Base-by-base conservation (phyloP, 2,888 invertebrate genomes). In the Sphaeridia pumilis region DNA sequence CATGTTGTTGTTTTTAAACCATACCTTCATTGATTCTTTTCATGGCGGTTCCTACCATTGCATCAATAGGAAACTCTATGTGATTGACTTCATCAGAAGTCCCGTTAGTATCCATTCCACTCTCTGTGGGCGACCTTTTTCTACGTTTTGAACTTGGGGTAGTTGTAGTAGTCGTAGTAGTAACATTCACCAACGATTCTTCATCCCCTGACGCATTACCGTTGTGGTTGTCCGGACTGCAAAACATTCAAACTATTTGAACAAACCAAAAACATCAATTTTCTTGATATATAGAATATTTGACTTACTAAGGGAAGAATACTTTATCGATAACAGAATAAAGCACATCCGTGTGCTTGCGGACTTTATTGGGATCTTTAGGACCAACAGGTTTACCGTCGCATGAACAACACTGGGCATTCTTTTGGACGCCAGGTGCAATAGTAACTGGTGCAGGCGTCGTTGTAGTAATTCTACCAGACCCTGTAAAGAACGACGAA, bases 401-500 rank as follows among this genome's bases (percentile, higher is more conserved):
- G 31, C 64, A 64, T 0, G 61, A 57, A 41, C 64, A 64, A 43
- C 64, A 62, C 7, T 59, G 38, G 50, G 47, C 14, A 35, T 1
- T 22, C 48, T 54, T 1, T 49, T 7, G 5, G 28, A 2, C 28
- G 48, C 20, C 26, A 20, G 27, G 27, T 27, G 17, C n/a, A n/a
- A n/a, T n/a, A n/a, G n/a, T n/a, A n/a, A n/a, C 42, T 42, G 24
- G 49, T 49, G 24, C 43, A 31, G 5, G 14, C 24, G 31, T 20
- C 17, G 17, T 26, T 1, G 25, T 22, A 7, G 7, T 31, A 31
- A 14, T 31, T 31, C 20, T 38, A 7, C 20, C 38, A 5, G 38
- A 14, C 20, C 38, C 38, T 38, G 20, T 38, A 38, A 38, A 38
- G 5, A 38, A 38, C 17, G 12, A 38, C 5, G 38, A 10, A 31